Evolutionary conservation across 2,113 vertebrate genomes (phyloP).

Genomic region (Egretta garzetta): DNA sequence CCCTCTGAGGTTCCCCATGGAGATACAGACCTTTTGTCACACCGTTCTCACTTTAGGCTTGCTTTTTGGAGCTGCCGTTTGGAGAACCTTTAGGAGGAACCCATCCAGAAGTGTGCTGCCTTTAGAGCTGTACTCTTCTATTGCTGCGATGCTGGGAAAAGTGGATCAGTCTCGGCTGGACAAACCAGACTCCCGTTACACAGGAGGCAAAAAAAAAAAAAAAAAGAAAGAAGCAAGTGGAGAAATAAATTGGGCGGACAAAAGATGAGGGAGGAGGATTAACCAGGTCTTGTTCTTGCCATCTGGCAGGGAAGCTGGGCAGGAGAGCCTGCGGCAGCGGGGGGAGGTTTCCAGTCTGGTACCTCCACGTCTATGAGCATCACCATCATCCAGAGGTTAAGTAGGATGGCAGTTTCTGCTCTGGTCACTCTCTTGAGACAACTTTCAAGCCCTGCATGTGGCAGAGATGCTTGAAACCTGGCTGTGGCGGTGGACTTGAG

Average conservation of each 20-base stretch:
- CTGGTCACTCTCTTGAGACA: background rate
- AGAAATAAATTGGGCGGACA: background rate
- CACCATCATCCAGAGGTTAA: background rate
- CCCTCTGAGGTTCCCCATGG: background rate
- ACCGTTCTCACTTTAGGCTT: background rate
- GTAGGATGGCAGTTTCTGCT: background rate
- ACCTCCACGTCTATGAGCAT: rapidly evolving
- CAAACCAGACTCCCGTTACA: background rate
- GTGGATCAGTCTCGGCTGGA: background rate
- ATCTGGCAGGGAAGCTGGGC: background rate
- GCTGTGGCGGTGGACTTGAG: background rate
- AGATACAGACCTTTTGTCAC: background rate
- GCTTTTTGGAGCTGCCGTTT: background rate
- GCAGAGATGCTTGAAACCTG: background rate
- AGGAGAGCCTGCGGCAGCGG: background rate
- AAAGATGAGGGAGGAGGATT: background rate
- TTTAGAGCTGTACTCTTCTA: background rate
- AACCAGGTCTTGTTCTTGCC: background rate
- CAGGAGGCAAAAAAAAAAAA: background rate
- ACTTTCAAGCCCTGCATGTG: background rate
- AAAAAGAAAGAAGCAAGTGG: background rate
- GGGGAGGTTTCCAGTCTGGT: background rate
- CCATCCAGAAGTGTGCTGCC: background rate
- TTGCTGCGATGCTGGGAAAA: rapidly evolving
- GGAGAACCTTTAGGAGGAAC: background rate